Evolutionary conservation across 2,113 vertebrate genomes (phyloP).

Genomic region (Hippotragus niger): DNA sequence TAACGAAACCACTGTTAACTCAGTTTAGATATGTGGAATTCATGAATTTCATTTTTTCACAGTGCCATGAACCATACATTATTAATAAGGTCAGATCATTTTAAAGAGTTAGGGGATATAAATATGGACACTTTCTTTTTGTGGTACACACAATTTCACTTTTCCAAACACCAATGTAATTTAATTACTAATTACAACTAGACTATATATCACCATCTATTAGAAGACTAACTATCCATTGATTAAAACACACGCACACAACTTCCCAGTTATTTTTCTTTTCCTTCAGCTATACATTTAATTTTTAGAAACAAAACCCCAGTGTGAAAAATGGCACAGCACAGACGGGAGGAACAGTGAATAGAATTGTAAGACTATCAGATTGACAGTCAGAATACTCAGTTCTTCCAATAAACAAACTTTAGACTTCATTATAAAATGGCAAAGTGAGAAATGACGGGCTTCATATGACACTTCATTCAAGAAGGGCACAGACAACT

Average conservation of each 20-base stretch:
- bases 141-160: neutral
- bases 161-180: neutral
- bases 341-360: neutral
- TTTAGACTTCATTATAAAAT: neutral
- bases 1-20: neutral
- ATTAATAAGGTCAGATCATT: neutral
- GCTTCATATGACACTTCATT: neutral
- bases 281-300: neutral
- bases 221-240: neutral
- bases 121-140: neutral
- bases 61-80: neutral
- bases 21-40: neutral
- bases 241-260: neutral
- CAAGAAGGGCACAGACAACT: neutral
- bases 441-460: neutral
- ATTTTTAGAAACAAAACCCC: neutral
- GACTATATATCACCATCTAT: neutral
- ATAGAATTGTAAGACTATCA: neutral
- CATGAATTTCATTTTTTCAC: neutral
- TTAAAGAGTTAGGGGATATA: neutral
- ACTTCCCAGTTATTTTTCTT: neutral
- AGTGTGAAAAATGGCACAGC: neutral
- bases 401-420: neutral
- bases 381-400: neutral
- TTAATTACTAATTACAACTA: constrained; percentile 12